phyloP scores from a whole-genome alignment of 1,140 invertebrate genomes.

The Eulimnadia texana region DNA sequence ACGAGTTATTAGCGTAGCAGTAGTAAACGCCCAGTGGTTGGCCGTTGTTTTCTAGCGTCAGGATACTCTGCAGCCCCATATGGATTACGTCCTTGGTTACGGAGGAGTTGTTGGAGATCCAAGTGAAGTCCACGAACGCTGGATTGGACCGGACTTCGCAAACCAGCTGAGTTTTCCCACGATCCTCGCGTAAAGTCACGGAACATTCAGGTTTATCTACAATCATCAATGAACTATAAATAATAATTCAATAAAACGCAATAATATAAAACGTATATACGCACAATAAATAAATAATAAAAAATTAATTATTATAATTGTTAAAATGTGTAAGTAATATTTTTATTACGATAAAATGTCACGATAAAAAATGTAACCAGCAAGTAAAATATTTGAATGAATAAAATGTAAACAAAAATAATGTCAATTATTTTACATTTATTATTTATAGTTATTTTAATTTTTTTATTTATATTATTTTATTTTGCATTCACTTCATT shows the following conservation, averaged over 20 bases:
- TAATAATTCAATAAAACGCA: neutral
- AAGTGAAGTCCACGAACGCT: constrained; percentile 56
- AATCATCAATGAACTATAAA: constrained; percentile 21
- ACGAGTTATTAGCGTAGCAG: constrained; percentile 67
- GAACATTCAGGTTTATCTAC: constrained; percentile 69
- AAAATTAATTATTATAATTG: too few relatives aligned
- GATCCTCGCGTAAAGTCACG: constrained; percentile 51
- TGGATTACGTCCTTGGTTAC: constrained; percentile 48
- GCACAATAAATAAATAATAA: neutral
- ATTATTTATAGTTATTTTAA: too few relatives aligned
- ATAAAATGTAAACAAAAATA: too few relatives aligned
- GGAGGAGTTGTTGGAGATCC: constrained; percentile 58
- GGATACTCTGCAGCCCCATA: constrained; percentile 41
- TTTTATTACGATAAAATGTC: too few relatives aligned
- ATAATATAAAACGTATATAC: neutral
- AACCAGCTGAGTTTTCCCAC: constrained; percentile 56
- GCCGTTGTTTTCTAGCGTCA: constrained; percentile 45
- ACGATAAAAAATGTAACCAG: too few relatives aligned
- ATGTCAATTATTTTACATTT: too few relatives aligned
- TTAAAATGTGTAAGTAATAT: too few relatives aligned
- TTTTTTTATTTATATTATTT: too few relatives aligned
- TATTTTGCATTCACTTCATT: too few relatives aligned
- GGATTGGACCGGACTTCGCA: constrained; percentile 72
- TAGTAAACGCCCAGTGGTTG: constrained; percentile 61
- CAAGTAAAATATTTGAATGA: too few relatives aligned